Conservation (phyloP, 2,888 invertebrate species). For the Ophion ellenae region DNA sequence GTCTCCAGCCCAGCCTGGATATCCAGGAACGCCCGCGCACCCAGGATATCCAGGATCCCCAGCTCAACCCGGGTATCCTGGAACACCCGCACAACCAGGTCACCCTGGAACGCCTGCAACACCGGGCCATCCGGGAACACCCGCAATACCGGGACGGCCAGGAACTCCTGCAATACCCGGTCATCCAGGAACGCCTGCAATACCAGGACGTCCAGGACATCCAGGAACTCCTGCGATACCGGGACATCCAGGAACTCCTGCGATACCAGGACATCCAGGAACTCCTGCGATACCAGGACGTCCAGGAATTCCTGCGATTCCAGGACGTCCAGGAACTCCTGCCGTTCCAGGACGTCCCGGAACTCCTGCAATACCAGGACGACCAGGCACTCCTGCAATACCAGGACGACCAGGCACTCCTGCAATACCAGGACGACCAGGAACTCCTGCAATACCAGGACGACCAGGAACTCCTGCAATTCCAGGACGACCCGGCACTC, state of each 20-base stretch:
- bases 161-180: constrained; percentile 80
- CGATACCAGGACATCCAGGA: constrained; percentile 79
- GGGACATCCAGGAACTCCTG: constrained; percentile 83
- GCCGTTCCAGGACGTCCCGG: background rate
- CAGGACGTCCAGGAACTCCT: background rate
- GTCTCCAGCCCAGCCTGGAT: constrained; percentile 67
- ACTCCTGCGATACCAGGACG: constrained; percentile 45
- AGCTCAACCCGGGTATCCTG: constrained; percentile 45
- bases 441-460: constrained; percentile 41
- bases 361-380: background rate
- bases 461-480: constrained; percentile 83
- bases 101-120: constrained; percentile 46
- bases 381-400: constrained; percentile 39
- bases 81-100: constrained; percentile 57
- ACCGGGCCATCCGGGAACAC: constrained; percentile 51
- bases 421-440: constrained; percentile 61
- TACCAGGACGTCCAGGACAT: constrained; percentile 66
- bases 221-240: constrained; percentile 67
- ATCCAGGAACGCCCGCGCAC: constrained; percentile 35
- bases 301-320: constrained; percentile 11
- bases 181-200: no score
- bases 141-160: constrained; percentile 75
- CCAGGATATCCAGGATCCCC: constrained; percentile 63
- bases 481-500: constrained; percentile 67
- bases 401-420: constrained; percentile 63